Base-by-base conservation (phyloP, 2,888 invertebrate genomes). In the Poecilobothrus nobilitatus region DNA sequence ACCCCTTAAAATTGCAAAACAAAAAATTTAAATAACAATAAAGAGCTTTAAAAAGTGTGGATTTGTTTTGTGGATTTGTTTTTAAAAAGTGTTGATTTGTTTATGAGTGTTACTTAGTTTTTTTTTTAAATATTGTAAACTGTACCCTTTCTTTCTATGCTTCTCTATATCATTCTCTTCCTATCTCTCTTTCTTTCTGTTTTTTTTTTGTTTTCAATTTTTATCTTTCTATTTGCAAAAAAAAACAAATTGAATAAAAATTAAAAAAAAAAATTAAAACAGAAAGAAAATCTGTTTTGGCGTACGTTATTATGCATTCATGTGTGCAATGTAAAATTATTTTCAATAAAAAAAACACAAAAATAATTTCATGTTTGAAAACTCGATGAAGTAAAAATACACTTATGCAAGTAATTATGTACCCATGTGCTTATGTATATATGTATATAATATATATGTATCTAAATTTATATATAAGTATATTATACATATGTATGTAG, bases 281-380 rank as follows among this genome's bases (percentile, higher is more conserved):
- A 18, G 18, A n/a, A 53, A 12, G 8, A 53, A 53, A 53, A 53
- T 53, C 53, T 53, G 53, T 53, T 53, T 53, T 53, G 53, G 53
- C 53, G 53, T 53, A 53, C 53, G 53, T 53, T 53, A 53, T 53
- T 53, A 53, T 53, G 53, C 53, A 53, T 53, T 53, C 53, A 53
- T 53, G 53, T 53, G 53, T 53, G 53, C 53, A 53, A 53, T 53
- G 53, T 53, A 18, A 9, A 53, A 53, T 18, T 18, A 2, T 53
- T 12, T 12, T 53, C 15, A 53, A 41, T 12, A 41, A 6, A 12
- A 41, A 41, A 27, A 41, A n/a, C n/a, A n/a, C n/a, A 15, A 41
- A 53, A 53, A 53, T 53, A 2, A 18, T 15, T 53, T 53, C n/a
- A 53, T 53, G 37, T n/a, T 53, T 53, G 6, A 53, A 53, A 53